These are phyloP conservation scores for Actinia tenebrosa DNA, from an alignment of 64 coral and sea anemone species.

Conservation along the genomic window DNA sequence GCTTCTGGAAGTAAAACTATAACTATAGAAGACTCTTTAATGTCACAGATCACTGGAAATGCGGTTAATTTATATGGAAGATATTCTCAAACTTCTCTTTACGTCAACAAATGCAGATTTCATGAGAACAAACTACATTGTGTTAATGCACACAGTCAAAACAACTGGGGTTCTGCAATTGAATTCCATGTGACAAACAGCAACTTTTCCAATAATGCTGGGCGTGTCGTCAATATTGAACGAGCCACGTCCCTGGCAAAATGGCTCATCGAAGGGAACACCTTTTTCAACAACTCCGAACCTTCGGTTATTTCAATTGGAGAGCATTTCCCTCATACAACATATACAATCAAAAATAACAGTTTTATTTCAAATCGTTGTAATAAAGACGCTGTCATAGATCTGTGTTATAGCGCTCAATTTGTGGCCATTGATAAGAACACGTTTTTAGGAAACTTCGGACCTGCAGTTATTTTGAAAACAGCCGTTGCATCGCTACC, in stretches of 20 bases:
- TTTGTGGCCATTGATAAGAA: background rate
- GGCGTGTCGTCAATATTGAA: no score
- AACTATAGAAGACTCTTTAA: no score
- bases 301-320: background rate
- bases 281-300: conserved; percentile 4
- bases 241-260: no score
- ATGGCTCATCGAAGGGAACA: background rate
- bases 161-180: background rate
- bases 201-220: no score
- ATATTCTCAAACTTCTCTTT: background rate
- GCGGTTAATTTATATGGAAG: background rate
- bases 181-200: background rate
- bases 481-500: no score
- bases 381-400: background rate
- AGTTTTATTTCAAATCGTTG: background rate
- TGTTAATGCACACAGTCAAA: background rate
- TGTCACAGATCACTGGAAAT: background rate
- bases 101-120: background rate
- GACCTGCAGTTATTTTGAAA: no score
- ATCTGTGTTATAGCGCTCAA: background rate
- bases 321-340: background rate
- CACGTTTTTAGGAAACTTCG: background rate
- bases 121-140: background rate
- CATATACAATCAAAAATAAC: background rate
- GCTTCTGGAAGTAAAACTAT: no score